Conservation (phyloP, 1,140 invertebrate species). For the Bombus huntii region DNA sequence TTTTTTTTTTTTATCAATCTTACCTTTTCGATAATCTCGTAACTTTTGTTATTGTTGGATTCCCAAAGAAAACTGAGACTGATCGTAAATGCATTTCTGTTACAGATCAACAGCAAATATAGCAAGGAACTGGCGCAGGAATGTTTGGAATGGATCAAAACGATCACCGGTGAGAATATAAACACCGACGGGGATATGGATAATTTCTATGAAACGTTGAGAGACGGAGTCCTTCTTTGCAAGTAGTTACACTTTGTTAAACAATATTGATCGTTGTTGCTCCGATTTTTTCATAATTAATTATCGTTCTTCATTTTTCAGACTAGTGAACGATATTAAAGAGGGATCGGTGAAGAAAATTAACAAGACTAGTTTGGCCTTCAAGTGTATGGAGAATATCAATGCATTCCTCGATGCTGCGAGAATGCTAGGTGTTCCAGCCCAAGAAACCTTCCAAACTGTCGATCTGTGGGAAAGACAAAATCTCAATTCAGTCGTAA, state of each 20-base stretch:
- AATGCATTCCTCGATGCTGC: conserved; percentile 95
- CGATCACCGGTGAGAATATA: conserved; percentile 90
- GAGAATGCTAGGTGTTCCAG: conserved; percentile 94
- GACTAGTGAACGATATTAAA: conserved; percentile 91
- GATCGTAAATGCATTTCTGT: conserved; percentile 67
- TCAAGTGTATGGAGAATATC: conserved; percentile 99
- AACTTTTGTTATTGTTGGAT: neutral
- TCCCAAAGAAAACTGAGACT: neutral
- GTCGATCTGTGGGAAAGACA: conserved; percentile 98
- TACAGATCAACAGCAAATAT: conserved; percentile 97
- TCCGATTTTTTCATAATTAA: neutral
- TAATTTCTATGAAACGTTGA: conserved; percentile 95
- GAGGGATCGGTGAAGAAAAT: conserved; percentile 93
- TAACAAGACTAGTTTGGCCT: conserved; percentile 94
- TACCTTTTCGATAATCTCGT: conserved; percentile 18
- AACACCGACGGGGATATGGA: conserved; percentile 93
- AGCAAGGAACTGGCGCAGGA: conserved; percentile 95
- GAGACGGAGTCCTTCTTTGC: conserved; percentile 94
- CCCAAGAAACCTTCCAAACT: conserved; percentile 98
- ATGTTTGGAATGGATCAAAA: conserved; percentile 94
- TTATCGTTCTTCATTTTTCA: conserved; percentile 76
- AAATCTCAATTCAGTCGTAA: conserved; percentile 97
- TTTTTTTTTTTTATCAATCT: too few relatives aligned
- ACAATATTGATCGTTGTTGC: neutral
- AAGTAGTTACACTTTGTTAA: conserved; percentile 83